Percentiles rank a stretch among this genome's conserved stretches.
Evolutionary conservation across 2,888 invertebrate species (phyloP).

Genomic region (Anthophora plumipes): DNA sequence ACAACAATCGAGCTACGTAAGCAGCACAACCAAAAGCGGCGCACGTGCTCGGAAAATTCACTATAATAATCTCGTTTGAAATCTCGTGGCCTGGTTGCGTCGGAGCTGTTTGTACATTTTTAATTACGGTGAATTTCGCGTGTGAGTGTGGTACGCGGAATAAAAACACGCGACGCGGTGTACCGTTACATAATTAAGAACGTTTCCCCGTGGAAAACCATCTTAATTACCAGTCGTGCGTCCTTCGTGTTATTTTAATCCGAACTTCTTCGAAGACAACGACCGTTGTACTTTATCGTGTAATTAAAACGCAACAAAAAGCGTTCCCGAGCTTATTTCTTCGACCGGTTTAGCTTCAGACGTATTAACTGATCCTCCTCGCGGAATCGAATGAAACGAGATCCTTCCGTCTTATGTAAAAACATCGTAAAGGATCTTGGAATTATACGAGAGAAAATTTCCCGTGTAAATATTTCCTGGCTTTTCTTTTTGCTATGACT

Average conservation of each 20-base stretch:
- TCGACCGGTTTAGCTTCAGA: no score
- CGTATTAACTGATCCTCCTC: no score
- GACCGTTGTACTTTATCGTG: not conserved
- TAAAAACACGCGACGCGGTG: conserved; percentile 26
- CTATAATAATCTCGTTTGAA: conserved; percentile 51
- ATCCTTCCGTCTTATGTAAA: conserved; percentile 14
- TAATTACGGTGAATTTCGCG: conserved; percentile 40
- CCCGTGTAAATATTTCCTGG: conserved; percentile 27
- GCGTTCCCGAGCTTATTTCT: not conserved
- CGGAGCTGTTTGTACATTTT: conserved; percentile 24
- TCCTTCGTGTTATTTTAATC: conserved; percentile 4
- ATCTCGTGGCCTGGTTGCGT: conserved; percentile 7
- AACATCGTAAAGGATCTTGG: conserved; percentile 53
- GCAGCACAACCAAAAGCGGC: not conserved
- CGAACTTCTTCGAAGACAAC: not conserved
- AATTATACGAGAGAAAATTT: conserved; percentile 33
- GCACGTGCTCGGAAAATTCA: conserved; percentile 14
- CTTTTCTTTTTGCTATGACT: conserved; percentile 27
- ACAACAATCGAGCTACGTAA: conserved; percentile 29
- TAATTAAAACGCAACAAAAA: conserved; percentile 29
- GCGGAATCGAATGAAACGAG: not conserved
- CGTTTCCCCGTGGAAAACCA: conserved; percentile 25
- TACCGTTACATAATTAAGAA: conserved; percentile 45
- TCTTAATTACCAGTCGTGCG: conserved; percentile 34
- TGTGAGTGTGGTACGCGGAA: not conserved